Percentiles rank a stretch among this genome's conserved stretches.
Conservation (phyloP, 2,113 vertebrate species). For the Ctenomys sociabilis region DNA sequence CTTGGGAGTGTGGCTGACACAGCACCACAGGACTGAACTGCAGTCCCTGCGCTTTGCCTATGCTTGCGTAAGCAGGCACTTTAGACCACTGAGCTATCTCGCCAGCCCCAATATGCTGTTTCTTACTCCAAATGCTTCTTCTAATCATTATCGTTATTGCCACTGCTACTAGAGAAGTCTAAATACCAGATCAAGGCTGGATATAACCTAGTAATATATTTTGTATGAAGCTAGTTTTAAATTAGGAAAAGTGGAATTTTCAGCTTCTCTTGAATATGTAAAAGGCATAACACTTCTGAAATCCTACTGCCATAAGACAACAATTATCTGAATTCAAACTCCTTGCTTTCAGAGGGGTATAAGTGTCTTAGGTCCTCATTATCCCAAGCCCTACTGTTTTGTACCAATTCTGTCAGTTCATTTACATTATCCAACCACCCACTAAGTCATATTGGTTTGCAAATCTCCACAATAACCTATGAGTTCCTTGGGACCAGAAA, state of each 20-base stretch:
- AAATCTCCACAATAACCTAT: not conserved
- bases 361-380: not conserved
- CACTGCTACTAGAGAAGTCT: not conserved
- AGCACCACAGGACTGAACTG: too few species aligned
- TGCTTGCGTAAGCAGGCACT: too few species aligned
- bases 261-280: not conserved
- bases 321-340: not conserved
- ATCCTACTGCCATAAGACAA: not conserved
- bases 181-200: not conserved
- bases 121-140: not conserved
- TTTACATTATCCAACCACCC: not conserved
- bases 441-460: not conserved
- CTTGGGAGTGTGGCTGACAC: too few species aligned
- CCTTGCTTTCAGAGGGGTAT: not conserved
- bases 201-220: not conserved
- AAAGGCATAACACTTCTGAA: conserved; percentile 8
- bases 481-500: conserved; percentile 6
- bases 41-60: too few species aligned
- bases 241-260: not conserved
- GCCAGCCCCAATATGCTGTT: not conserved
- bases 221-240: not conserved
- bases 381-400: not conserved
- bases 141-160: not conserved
- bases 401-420: not conserved
- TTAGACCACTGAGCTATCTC: too few species aligned